phyloP scores from a whole-genome alignment of 1,140 invertebrate species.

The Oreohelix idahoensis region DNA sequence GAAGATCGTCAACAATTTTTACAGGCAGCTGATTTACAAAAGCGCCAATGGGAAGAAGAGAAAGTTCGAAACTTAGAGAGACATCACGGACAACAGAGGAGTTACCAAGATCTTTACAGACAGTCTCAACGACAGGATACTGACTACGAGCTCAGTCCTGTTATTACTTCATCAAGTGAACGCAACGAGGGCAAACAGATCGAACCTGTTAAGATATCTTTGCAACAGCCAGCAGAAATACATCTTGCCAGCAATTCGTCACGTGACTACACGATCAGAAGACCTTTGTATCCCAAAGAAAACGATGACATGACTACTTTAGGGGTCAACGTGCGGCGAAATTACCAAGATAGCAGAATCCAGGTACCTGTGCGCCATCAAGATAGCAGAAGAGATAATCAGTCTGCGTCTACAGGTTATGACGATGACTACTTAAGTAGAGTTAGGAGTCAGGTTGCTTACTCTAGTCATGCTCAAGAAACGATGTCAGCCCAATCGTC shows the following conservation, averaged over 20 bases:
- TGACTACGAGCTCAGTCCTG: not conserved
- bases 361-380: not conserved
- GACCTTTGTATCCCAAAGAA: not conserved
- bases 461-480: not conserved
- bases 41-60: not conserved
- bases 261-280: not conserved
- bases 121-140: not conserved
- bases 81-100: not conserved
- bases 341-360: not conserved
- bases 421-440: not conserved
- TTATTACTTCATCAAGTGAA: not conserved
- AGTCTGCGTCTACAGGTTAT: not conserved
- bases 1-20: not conserved
- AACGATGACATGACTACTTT: not conserved
- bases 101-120: not conserved
- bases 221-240: not conserved
- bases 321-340: not conserved
- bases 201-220: not conserved
- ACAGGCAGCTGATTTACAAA: not conserved
- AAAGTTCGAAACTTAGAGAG: not conserved
- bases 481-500: not conserved
- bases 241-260: not conserved
- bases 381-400: not conserved
- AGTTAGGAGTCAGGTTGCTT: not conserved
- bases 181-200: not conserved